These are phyloP conservation scores for Pseudorhombus dupliciocellatus DNA, from an alignment of 2,113 vertebrate species.

Conservation along the genomic window DNA sequence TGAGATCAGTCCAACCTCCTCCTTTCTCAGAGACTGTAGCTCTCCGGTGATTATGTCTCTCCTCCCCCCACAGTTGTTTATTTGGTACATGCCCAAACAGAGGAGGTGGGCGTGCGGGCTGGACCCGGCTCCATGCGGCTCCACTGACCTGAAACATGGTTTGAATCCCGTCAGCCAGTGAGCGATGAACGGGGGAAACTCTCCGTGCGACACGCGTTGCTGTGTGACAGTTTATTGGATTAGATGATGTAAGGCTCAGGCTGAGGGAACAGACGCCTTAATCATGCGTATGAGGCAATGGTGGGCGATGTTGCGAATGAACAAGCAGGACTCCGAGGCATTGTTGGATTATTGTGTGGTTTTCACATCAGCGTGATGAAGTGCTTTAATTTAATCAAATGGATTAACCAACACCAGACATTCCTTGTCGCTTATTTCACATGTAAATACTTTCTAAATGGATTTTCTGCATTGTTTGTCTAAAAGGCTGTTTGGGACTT, in stretches of 20 bases:
- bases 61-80: conserved; percentile 64
- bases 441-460: not conserved
- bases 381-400: not conserved
- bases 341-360: not conserved
- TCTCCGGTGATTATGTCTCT: conserved; percentile 47
- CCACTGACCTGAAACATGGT: conserved; percentile 2
- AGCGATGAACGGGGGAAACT: not conserved
- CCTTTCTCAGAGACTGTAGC: conserved; percentile 30
- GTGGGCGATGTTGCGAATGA: not conserved
- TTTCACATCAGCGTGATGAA: not conserved
- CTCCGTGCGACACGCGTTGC: not conserved
- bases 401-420: not conserved
- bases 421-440: not conserved
- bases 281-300: not conserved
- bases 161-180: not conserved
- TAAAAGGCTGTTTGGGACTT: not conserved
- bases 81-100: conserved; percentile 57
- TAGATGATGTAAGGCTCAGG: not conserved
- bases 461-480: not conserved
- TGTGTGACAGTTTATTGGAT: not conserved
- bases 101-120: conserved; percentile 52
- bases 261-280: not conserved
- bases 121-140: not conserved
- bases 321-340: not conserved
- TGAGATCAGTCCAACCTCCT: conserved; percentile 50